Evolutionary conservation across 1,140 invertebrate genomes (phyloP).

Genomic region (Leucophenga varia): DNA sequence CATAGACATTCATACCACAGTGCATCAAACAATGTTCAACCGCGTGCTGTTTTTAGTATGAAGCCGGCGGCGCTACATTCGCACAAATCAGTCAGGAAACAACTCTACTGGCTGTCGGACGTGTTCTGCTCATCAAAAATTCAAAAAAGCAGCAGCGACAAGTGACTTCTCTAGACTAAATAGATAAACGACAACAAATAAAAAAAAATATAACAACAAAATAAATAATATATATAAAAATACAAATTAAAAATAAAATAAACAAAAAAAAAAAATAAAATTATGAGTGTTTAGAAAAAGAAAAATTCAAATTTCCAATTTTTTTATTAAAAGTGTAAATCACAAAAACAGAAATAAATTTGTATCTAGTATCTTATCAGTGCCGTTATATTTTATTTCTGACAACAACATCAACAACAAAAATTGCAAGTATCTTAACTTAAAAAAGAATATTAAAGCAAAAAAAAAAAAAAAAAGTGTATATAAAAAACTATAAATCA

Average conservation of each 20-base stretch:
- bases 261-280: conserved; percentile 4
- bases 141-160: no score
- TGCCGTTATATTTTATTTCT: no score
- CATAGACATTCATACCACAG: neutral
- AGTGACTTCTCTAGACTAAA: conserved; percentile 9
- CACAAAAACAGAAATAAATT: no score
- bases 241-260: no score
- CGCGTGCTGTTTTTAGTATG: conserved; percentile 45
- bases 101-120: conserved; percentile 14
- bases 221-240: conserved; percentile 5
- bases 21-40: conserved; percentile 27
- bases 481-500: no score
- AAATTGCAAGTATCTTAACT: conserved; percentile 5
- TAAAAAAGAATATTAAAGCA: no score
- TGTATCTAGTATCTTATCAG: conserved; percentile 14
- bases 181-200: conserved; percentile 10
- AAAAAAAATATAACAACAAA: conserved; percentile 4
- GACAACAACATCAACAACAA: conserved; percentile 10
- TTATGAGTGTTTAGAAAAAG: neutral
- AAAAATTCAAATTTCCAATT: conserved; percentile 18
- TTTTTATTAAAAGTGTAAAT: no score
- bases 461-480: no score
- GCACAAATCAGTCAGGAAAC: conserved; percentile 27
- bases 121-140: conserved; percentile 5
- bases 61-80: conserved; percentile 22